A percentile compares a stretch with the other conserved stretches of the same genome.
Evolutionary conservation across 2,888 invertebrate genomes (phyloP).

Genomic region (Rotaria macrura): DNA sequence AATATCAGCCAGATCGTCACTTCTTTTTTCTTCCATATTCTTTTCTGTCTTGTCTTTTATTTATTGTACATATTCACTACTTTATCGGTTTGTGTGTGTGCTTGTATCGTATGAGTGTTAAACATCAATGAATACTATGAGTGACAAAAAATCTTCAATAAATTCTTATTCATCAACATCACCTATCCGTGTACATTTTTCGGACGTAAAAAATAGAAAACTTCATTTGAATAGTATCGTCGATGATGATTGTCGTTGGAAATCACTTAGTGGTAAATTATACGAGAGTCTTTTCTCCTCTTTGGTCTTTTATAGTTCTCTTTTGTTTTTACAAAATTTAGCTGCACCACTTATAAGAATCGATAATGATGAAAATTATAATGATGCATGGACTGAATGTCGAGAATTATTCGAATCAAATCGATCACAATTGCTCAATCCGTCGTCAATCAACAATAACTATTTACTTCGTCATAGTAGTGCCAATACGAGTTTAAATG

Average conservation of each 20-base stretch:
- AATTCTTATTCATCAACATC: neutral
- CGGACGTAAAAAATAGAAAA: neutral
- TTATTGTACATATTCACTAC: neutral
- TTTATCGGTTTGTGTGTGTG: neutral
- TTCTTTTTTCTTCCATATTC: neutral
- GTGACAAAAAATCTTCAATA: neutral
- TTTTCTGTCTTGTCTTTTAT: neutral
- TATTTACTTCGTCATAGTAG: conserved; percentile 20
- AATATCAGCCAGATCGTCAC: neutral
- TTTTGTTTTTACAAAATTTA: neutral
- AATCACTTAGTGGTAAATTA: neutral
- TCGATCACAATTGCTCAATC: neutral
- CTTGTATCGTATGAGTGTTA: neutral
- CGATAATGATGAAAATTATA: neutral
- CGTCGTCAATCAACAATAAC: neutral
- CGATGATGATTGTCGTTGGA: neutral
- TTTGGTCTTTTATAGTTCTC: neutral
- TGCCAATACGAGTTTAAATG: conserved; percentile 19
- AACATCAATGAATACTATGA: neutral
- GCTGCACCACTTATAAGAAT: neutral
- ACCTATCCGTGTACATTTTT: neutral
- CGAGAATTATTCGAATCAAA: neutral
- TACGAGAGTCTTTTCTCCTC: neutral
- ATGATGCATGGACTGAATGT: conserved; percentile 19
- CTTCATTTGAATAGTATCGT: neutral